Conservation (phyloP, 2,113 vertebrate species). For the Eonycteris spelaea region DNA sequence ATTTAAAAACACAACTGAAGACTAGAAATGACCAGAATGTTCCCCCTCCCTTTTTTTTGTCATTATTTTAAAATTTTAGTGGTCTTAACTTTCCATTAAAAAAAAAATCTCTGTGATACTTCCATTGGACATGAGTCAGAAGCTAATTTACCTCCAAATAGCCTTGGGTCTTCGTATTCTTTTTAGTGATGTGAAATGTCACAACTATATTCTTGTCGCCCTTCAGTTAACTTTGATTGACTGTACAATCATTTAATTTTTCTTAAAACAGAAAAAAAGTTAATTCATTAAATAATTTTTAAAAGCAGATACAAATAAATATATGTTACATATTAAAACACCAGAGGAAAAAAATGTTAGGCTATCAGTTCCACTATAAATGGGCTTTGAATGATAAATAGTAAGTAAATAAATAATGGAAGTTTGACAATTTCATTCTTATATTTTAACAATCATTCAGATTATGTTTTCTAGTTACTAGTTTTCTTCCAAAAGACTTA, state of each 20-base stretch:
- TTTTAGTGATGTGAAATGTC: background rate
- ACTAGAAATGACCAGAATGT: background rate
- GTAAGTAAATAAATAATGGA: background rate
- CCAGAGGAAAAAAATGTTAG: background rate
- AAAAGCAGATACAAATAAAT: background rate
- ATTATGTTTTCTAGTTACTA: background rate
- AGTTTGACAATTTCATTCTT: background rate
- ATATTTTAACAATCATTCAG: background rate
- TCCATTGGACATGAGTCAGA: background rate
- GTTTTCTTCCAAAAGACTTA: constrained; percentile 32
- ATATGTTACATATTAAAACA: background rate
- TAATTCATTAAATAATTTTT: background rate
- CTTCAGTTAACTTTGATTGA: background rate
- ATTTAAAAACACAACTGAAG: background rate
- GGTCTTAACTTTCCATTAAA: background rate
- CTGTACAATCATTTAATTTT: background rate
- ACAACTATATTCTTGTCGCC: background rate
- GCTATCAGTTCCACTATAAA: background rate
- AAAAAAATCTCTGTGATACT: background rate
- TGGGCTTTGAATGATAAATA: background rate
- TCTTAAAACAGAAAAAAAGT: background rate
- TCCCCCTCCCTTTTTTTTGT: background rate
- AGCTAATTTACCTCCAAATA: background rate
- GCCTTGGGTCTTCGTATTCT: background rate
- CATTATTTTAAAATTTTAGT: background rate